Percentiles rank a stretch among this genome's conserved stretches.
These are phyloP conservation scores for Takifugu ocellatus DNA, from an alignment of 2,797 vertebrate species.

Conservation along the genomic window DNA sequence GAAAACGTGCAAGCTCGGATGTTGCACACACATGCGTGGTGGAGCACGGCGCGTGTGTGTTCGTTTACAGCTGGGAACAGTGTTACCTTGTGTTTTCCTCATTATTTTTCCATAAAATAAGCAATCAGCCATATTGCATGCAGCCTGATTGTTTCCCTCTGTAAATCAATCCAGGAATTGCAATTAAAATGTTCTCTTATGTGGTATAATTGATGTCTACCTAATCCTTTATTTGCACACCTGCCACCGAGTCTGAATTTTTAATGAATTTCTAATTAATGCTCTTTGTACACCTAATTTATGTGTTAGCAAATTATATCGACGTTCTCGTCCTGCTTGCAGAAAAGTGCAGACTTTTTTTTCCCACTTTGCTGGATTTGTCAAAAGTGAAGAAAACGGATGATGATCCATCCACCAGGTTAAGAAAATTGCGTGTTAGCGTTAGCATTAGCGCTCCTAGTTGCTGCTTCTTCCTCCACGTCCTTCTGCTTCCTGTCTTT, in stretches of 20 bases:
- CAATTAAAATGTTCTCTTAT: constrained; percentile 85
- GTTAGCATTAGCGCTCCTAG: background rate
- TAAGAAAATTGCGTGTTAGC: constrained; percentile 29
- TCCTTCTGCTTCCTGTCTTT: too few species aligned
- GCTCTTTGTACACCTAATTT: constrained; percentile 80
- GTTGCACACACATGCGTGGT: background rate
- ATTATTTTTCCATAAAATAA: constrained; percentile 80
- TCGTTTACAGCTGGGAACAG: constrained; percentile 62
- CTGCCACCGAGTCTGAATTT: constrained; percentile 81
- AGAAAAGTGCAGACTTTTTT: constrained; percentile 28
- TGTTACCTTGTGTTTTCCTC: constrained; percentile 73
- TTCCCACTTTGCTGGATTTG: constrained; percentile 21
- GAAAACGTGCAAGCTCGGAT: background rate
- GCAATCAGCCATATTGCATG: constrained; percentile 77
- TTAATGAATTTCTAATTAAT: constrained; percentile 87
- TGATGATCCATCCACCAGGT: constrained; percentile 15
- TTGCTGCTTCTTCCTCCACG: constrained; percentile 10
- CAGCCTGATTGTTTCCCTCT: constrained; percentile 78
- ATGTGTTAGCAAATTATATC: constrained; percentile 76
- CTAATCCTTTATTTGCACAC: constrained; percentile 88
- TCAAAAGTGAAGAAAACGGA: constrained; percentile 12
- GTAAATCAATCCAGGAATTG: constrained; percentile 82
- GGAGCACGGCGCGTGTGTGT: constrained; percentile 9
- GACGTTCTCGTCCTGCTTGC: constrained; percentile 64
- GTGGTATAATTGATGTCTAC: constrained; percentile 82